Evolutionary conservation across 2,888 invertebrate genomes (phyloP), one percentile per base, ranked within the genome.

Genomic region (Macrostomum cliftonense): DNA sequence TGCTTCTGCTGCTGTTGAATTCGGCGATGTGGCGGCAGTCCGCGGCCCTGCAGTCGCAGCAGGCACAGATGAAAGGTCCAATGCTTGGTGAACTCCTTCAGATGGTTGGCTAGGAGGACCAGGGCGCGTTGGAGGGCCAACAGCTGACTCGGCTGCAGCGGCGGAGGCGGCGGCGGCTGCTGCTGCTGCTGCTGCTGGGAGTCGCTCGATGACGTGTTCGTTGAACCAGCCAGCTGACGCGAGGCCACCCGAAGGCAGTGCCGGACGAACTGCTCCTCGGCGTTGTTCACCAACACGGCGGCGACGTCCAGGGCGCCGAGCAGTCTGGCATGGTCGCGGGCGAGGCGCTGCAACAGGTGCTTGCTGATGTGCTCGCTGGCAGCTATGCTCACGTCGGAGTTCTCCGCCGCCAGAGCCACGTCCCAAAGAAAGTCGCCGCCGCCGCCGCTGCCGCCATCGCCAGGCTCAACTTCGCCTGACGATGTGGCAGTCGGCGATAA

Each of bases 361-460:
- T 82, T 81, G 68, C 89, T 91, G 49, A 91, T 76, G 65, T 87
- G 87, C 65, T 88, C 86, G 58, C 89, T 89, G 1, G 89, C 88
- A 2, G 87, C 83, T 79, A 88, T 80, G 55, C 87, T 87, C 1
- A 91, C 89, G 64, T 89, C 88, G 49, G 87, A 87, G 64, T 83
- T 87, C 57, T 81, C 81, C 1, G 89, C 88, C 56, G 83, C 75
- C 4, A 91, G 73, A 0, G 89, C 89, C 53, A 91, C 87, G 68
- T 83, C 83, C 88, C 89, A 91, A 57, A 89, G 73, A 60, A 88
- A 86, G 68, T 85, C 83, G 83, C 89, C 88, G 13, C 86, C 14
- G 38, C 47, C 21, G 38, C 7, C 20, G 11, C 77, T 28, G 79
- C 78, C 11, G 57, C 55, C 19, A 9, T 28, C 28, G 28, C 9